A percentile compares a stretch with the other conserved stretches of the same genome.
Conservation (phyloP, 2,888 invertebrate species). For the Baronia brevicornis region DNA sequence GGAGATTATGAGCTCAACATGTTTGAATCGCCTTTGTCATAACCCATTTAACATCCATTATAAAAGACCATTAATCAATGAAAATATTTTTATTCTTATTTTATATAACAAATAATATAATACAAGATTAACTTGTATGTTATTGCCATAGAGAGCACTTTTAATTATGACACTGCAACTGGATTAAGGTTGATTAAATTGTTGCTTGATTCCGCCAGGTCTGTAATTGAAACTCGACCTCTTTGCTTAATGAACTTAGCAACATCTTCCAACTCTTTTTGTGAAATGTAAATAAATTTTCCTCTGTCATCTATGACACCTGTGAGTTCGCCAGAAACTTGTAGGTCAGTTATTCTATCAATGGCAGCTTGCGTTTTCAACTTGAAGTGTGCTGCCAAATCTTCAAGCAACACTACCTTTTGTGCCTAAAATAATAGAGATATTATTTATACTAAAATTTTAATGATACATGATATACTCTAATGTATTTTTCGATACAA, state of each 20-base stretch:
- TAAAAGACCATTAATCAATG: too few species aligned
- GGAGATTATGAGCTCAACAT: too few species aligned
- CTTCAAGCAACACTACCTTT: conserved; percentile 96
- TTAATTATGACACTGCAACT: conserved; percentile 38
- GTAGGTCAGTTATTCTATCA: conserved; percentile 90
- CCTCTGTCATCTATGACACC: conserved; percentile 99
- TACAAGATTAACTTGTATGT: conserved; percentile 8
- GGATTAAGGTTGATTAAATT: conserved; percentile 89
- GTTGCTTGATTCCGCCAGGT: conserved; percentile 96
- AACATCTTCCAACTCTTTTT: conserved; percentile 91
- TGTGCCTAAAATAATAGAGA: conserved; percentile 59
- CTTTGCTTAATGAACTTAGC: conserved; percentile 97
- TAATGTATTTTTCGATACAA: too few species aligned
- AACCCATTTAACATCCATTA: too few species aligned
- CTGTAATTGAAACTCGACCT: conserved; percentile 94
- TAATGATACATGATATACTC: too few species aligned
- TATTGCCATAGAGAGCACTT: conserved; percentile 9
- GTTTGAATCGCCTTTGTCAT: too few species aligned
- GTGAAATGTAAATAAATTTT: conserved; percentile 98
- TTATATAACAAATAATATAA: conserved; percentile 1
- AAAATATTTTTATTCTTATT: conserved; percentile 8
- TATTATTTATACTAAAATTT: too few species aligned
- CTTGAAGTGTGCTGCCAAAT: conserved; percentile 92
- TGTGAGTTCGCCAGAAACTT: conserved; percentile 88
- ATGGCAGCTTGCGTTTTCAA: conserved; percentile 92